phyloP scores from a whole-genome alignment of 2,113 vertebrate genomes.

The Ardeotis arabs region DNA sequence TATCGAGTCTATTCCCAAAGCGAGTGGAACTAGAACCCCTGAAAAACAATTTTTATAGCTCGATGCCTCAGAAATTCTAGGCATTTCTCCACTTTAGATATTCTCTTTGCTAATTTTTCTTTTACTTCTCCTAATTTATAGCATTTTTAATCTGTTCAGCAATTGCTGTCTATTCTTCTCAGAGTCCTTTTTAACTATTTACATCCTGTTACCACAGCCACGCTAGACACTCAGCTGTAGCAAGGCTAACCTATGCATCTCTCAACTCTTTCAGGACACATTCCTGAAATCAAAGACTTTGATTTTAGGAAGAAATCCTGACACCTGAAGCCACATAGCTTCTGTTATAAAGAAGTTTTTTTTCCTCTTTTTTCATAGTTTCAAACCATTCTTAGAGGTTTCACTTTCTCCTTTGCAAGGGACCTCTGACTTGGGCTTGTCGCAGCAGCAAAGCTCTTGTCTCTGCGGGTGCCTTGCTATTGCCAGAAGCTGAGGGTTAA shows the following conservation, averaged over 20 bases:
- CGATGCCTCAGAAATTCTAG: background rate
- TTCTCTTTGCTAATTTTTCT: background rate
- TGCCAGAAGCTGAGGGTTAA: background rate
- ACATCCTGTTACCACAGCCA: background rate
- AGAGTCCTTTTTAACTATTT: background rate
- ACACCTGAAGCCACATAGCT: background rate
- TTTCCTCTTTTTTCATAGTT: background rate
- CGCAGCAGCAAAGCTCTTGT: background rate
- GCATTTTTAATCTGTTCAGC: background rate
- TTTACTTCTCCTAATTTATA: background rate
- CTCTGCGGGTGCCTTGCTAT: background rate
- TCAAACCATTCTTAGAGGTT: background rate
- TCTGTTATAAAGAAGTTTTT: background rate
- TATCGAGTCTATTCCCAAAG: background rate
- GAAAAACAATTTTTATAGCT: background rate
- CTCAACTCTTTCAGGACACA: background rate
- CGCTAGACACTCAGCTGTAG: background rate
- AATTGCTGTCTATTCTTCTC: background rate
- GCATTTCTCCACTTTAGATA: background rate
- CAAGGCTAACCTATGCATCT: background rate
- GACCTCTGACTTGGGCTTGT: background rate
- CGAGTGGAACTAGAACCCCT: background rate
- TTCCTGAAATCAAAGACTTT: background rate
- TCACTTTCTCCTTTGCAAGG: background rate
- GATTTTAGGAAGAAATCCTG: background rate